Evolutionary conservation across 2,888 invertebrate species (phyloP).

Genomic region (Drosophila basisetae): DNA sequence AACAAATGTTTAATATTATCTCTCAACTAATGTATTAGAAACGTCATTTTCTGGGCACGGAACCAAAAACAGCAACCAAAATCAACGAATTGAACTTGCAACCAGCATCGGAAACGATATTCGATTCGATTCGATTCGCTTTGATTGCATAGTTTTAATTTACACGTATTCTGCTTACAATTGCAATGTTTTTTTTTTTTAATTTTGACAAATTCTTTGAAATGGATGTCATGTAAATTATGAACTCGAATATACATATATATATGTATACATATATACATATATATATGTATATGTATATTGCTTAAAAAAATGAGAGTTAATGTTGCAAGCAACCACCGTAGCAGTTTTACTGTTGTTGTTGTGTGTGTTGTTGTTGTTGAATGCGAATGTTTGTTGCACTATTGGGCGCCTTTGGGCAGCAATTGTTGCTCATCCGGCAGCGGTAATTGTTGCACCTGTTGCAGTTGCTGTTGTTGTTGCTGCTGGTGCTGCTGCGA

Average conservation of each 20-base stretch:
- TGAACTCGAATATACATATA: background rate
- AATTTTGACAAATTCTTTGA: background rate
- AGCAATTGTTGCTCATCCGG: conserved; percentile 25
- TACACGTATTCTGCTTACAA: background rate
- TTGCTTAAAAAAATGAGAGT: background rate
- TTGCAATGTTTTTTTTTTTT: background rate
- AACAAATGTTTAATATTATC: background rate
- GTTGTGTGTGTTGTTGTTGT: conserved; percentile 5
- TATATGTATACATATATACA: background rate
- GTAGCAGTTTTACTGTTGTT: background rate
- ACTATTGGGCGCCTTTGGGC: conserved; percentile 51
- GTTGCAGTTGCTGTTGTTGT: conserved; percentile 6
- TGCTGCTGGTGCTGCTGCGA: conserved; percentile 6
- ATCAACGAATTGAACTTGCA: background rate
- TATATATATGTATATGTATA: background rate
- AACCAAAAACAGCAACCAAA: background rate
- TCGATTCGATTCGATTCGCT: background rate
- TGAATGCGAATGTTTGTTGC: conserved; percentile 48
- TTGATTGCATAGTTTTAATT: background rate
- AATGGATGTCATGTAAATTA: background rate
- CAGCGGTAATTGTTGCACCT: conserved; percentile 18
- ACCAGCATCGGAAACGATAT: background rate
- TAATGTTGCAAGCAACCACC: conserved; percentile 3
- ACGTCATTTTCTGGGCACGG: background rate
- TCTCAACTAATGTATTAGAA: background rate